phyloP scores from a whole-genome alignment of 2,888 invertebrate species.

The Acrobasis repandana region DNA sequence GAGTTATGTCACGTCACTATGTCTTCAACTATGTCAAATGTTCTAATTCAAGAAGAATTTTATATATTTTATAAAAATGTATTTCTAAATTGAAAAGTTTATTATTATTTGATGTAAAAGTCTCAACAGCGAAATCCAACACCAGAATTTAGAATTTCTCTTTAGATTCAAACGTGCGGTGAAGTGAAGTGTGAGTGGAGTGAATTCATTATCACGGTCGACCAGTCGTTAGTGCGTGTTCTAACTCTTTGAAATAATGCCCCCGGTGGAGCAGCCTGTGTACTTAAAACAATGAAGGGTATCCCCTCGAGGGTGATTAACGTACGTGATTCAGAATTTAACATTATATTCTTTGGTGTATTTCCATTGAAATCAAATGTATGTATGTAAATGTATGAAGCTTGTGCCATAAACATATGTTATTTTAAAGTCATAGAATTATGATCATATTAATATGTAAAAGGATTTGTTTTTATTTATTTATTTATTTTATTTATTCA shows the following conservation, averaged over 20 bases:
- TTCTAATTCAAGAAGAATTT: too few relatives aligned
- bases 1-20: too few relatives aligned
- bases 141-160: constrained; percentile 23
- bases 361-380: constrained; percentile 2
- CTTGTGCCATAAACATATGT: neutral
- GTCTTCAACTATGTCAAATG: too few relatives aligned
- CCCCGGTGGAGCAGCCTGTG: constrained; percentile 55
- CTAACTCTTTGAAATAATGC: constrained; percentile 74
- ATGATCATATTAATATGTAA: too few relatives aligned
- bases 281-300: constrained; percentile 19
- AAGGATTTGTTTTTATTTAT: too few relatives aligned
- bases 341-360: neutral
- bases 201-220: constrained; percentile 75
- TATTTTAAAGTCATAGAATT: neutral
- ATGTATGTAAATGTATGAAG: neutral
- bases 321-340: constrained; percentile 18
- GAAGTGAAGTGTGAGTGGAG: constrained; percentile 50
- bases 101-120: too few relatives aligned
- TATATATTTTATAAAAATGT: too few relatives aligned
- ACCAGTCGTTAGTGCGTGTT: constrained; percentile 74
- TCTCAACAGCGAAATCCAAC: too few relatives aligned
- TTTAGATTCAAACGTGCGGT: constrained; percentile 57
- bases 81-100: too few relatives aligned
- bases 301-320: constrained; percentile 16
- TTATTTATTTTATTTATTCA: too few relatives aligned